Evolutionary conservation across 2,888 invertebrate genomes (phyloP), one percentile per base, ranked within the genome.

Genomic region (Bibio marci): DNA sequence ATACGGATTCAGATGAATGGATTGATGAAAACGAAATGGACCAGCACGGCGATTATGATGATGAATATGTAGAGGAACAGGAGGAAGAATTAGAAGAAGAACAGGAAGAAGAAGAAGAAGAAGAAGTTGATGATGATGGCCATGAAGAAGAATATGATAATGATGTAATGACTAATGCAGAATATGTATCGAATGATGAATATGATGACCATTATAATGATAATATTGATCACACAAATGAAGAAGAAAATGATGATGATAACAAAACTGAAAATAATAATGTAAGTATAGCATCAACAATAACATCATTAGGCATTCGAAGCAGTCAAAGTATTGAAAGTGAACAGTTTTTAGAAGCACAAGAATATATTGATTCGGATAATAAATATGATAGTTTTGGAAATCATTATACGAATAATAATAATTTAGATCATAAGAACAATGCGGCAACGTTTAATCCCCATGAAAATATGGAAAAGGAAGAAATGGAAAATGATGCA

Each of bases 391-490:
- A 27, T 27, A 66, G 65, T 44, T 60, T 64, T 43, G 57, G 62
- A 53, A 57, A 64, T 44, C 52, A 66, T 42, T 58, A 66, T 54
- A 63, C 65, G n/a, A 64, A 65, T 40, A 63, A 65, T 30, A 55
- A 58, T 42, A 63, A 58, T 48, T 56, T 66, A 27, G 11, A 11
- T 11, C 27, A 27, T 10, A 11, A 28, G 17, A n/a, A 36, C 3
- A 15, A 37, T 30, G 5, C 14, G 10, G n/a, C 8, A 19, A 3
- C 10, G 26, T 26, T 6, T 26, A 8, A 8, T 26, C 10, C 10
- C 26, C 10, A 26, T 26, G 6, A 26, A 26, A 26, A 26, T 8
- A 26, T 26, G 6, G 26, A n/a, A n/a, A n/a, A n/a, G n/a, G n/a
- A n/a, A n/a, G n/a, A n/a, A n/a, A n/a, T n/a, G n/a, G n/a, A n/a